Percentiles rank a stretch among this genome's conserved stretches.
Evolutionary conservation across 2,113 vertebrate genomes (phyloP).

Genomic region (Xyliphius kryptos): DNA sequence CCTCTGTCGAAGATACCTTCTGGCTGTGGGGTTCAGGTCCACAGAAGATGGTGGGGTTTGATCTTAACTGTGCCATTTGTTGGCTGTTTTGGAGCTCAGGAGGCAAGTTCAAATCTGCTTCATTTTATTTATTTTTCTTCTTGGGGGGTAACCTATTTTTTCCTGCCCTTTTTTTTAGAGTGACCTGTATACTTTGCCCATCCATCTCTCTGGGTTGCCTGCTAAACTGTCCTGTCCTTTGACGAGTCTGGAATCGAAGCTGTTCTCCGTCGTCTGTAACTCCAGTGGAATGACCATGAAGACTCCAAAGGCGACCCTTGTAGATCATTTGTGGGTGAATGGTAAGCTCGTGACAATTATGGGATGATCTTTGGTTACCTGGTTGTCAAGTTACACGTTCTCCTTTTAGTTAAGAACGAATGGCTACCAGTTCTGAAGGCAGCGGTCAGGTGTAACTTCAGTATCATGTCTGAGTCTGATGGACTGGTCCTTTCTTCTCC

Average conservation of each 20-base stretch:
- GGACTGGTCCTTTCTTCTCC: constrained; percentile 50
- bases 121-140: background rate
- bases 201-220: constrained; percentile 53
- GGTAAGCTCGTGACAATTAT: constrained; percentile 41
- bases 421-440: constrained; percentile 53
- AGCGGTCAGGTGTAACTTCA: constrained; percentile 53
- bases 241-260: constrained; percentile 17
- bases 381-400: background rate
- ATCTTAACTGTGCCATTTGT: constrained; percentile 56
- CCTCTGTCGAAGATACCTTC: constrained; percentile 54
- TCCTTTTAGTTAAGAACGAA: constrained; percentile 45
- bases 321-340: constrained; percentile 48
- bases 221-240: constrained; percentile 59
- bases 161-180: constrained; percentile 38
- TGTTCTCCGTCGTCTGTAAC: constrained; percentile 56
- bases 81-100: constrained; percentile 55
- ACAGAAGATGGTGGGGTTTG: constrained; percentile 40
- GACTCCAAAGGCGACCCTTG: constrained; percentile 22
- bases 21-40: constrained; percentile 57
- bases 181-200: constrained; percentile 49
- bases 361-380: background rate
- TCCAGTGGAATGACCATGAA: constrained; percentile 57
- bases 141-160: background rate
- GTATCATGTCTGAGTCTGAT: constrained; percentile 49
- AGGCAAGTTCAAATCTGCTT: constrained; percentile 43